Evolutionary conservation across 2,888 invertebrate genomes (phyloP).

Genomic region (Eutolmus rufibarbis): DNA sequence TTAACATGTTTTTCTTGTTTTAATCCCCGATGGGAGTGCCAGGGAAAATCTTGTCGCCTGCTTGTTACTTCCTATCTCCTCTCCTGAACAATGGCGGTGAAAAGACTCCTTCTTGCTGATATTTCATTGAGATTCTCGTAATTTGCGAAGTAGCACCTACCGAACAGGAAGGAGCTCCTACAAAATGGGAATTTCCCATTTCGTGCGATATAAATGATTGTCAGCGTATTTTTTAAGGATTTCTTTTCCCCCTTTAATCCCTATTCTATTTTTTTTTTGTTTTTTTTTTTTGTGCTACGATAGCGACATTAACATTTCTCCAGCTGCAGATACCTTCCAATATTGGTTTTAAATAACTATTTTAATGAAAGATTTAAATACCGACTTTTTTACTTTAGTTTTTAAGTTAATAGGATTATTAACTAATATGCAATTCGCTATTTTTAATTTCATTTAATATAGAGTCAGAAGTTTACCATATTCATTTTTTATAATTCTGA

Average conservation of each 20-base stretch:
- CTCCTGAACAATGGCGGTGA: neutral
- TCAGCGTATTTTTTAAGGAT: neutral
- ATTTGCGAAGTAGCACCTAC: neutral
- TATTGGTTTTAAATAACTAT: neutral
- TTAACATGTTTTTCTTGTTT: slow-evolving; percentile 5
- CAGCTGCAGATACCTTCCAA: neutral
- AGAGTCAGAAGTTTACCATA: too few relatives aligned
- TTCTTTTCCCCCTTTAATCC: neutral
- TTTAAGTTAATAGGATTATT: neutral
- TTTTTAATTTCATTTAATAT: too few relatives aligned
- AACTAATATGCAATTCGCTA: neutral
- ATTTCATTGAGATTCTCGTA: neutral
- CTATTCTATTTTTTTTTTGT: neutral
- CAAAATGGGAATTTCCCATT: neutral
- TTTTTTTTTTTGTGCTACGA: too few relatives aligned
- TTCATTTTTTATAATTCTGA: too few relatives aligned
- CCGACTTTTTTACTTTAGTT: neutral
- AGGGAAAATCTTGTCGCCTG: neutral
- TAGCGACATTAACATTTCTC: neutral
- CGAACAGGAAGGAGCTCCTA: neutral
- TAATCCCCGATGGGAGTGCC: neutral
- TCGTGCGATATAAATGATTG: neutral
- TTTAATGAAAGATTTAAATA: neutral
- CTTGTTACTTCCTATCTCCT: neutral
- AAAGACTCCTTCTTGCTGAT: neutral